Conservation (phyloP, 2,888 invertebrate genomes). For the Scrobipalpa costella region DNA sequence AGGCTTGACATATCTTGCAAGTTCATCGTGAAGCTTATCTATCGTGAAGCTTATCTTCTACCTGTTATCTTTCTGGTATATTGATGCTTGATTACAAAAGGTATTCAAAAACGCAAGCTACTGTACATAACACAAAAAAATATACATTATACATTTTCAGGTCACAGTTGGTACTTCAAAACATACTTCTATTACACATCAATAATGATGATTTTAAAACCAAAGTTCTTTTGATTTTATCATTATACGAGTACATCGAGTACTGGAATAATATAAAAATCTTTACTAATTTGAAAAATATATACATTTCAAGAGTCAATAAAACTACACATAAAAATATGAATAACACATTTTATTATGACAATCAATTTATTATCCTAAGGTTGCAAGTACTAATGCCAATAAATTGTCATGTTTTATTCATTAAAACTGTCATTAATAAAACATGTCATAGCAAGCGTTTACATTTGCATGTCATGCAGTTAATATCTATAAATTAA, state of each 20-base stretch:
- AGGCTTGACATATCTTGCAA: background rate
- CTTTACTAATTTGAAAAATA: no score
- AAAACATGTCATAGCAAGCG: slow-evolving; percentile 19
- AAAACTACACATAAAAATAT: no score
- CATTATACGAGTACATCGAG: no score
- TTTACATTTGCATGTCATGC: slow-evolving; percentile 23
- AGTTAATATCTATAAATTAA: slow-evolving; percentile 21
- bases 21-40: background rate
- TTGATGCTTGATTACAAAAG: background rate
- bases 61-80: background rate
- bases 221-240: no score
- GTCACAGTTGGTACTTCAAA: no score
- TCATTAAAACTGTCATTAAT: slow-evolving; percentile 11
- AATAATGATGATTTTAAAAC: no score
- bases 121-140: no score
- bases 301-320: background rate
- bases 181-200: no score
- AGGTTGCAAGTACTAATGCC: background rate
- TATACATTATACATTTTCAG: no score
- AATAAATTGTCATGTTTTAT: slow-evolving; percentile 4
- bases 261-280: no score
- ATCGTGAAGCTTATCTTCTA: background rate
- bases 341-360: background rate
- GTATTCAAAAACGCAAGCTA: no score
- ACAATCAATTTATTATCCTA: no score